These are phyloP conservation scores for Nomada fabriciana DNA, from an alignment of 2,888 invertebrate species.

Conservation along the genomic window DNA sequence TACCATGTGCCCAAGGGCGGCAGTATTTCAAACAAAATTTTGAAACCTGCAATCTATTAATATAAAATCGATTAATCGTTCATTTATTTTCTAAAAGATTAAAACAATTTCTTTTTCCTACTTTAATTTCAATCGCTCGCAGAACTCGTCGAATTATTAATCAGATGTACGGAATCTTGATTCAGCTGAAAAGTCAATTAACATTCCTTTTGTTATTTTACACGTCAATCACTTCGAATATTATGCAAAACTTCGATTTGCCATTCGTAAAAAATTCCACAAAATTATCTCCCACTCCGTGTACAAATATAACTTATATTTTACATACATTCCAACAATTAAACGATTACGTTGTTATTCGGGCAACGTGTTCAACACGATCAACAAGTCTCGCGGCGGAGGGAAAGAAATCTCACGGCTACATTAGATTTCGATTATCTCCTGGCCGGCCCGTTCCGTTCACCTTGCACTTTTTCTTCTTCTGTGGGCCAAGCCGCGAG, in stretches of 20 bases:
- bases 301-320: no score
- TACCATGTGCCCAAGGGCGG: neutral
- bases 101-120: no score
- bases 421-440: slow-evolving; percentile 63
- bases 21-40: neutral
- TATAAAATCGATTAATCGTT: neutral
- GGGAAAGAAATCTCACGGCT: slow-evolving; percentile 31
- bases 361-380: neutral
- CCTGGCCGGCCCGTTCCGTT: slow-evolving; percentile 41
- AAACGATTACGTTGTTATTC: slow-evolving; percentile 8
- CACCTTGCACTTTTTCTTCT: slow-evolving; percentile 60
- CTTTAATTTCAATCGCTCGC: no score
- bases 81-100: neutral
- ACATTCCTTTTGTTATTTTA: no score
- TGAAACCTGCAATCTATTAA: neutral
- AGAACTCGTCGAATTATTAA: no score
- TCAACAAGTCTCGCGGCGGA: slow-evolving; percentile 10
- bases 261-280: no score
- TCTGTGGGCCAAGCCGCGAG: slow-evolving; percentile 58
- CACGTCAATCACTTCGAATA: no score
- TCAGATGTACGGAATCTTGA: no score
- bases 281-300: no score
- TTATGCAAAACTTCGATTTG: no score
- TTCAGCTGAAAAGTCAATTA: no score
- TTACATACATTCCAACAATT: slow-evolving; percentile 5